A percentile compares a stretch with the other conserved stretches of the same genome.
Conservation (phyloP, 2,797 vertebrate genomes). For the Pseudotriccus pelzelni region DNA sequence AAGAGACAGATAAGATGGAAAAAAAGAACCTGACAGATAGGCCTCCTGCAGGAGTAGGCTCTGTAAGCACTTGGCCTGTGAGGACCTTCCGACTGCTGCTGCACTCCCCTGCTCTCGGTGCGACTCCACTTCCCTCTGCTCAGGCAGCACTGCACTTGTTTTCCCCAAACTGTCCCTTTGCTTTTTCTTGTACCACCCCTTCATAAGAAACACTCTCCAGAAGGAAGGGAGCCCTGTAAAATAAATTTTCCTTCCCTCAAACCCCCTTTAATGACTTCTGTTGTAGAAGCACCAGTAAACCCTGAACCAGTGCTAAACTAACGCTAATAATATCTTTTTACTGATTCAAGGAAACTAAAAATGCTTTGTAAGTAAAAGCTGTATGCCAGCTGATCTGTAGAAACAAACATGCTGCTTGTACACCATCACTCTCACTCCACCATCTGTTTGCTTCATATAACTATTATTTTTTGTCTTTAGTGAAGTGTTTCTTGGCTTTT, state of each 20-base stretch:
- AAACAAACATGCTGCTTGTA: background rate
- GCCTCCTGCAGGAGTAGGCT: background rate
- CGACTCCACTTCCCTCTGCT: background rate
- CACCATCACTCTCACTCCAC: background rate
- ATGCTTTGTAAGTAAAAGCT: background rate
- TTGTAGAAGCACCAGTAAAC: background rate
- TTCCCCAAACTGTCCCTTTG: background rate
- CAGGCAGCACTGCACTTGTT: background rate
- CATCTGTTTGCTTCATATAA: background rate
- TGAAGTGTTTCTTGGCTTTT: background rate
- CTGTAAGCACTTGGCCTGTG: background rate
- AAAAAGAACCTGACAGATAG: slow-evolving; percentile 20
- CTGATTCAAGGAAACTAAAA: background rate
- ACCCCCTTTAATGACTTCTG: background rate
- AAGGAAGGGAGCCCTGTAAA: background rate
- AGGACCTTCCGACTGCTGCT: background rate
- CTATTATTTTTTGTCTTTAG: background rate
- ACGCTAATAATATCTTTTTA: background rate
- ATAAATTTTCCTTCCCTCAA: background rate
- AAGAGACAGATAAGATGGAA: slow-evolving; percentile 28
- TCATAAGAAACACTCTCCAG: background rate
- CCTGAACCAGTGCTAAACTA: background rate
- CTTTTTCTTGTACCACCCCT: background rate
- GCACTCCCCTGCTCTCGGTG: accelerated
- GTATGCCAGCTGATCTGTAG: background rate